Percentiles rank a stretch among this genome's conserved stretches.
Evolutionary conservation across 2,797 vertebrate species (phyloP).

Genomic region (Eulemur rubriventer): DNA sequence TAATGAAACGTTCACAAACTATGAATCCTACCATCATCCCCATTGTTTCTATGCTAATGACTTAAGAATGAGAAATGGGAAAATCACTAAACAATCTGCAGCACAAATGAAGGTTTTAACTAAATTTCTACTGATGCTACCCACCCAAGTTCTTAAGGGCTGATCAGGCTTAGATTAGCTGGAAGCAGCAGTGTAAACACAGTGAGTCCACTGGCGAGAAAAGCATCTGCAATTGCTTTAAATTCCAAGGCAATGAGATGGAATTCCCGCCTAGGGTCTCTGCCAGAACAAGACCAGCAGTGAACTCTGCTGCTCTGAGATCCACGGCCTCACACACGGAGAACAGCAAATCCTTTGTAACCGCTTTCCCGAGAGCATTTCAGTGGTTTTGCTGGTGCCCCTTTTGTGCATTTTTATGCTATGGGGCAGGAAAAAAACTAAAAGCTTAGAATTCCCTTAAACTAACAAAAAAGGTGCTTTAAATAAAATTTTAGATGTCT

Average conservation of each 20-base stretch:
- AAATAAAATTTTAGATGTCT: neutral
- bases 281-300: neutral
- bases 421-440: neutral
- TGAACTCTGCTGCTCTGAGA: neutral
- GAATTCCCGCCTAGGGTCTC: neutral
- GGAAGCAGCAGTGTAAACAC: neutral
- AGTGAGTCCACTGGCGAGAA: neutral
- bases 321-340: neutral
- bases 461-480: neutral
- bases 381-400: neutral
- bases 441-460: conserved; percentile 41
- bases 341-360: conserved; percentile 53
- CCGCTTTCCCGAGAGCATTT: neutral
- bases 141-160: neutral
- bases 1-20: neutral
- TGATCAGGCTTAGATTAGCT: neutral
- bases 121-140: neutral
- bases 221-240: conserved; percentile 61
- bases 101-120: neutral
- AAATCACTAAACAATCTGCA: neutral
- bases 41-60: neutral
- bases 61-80: neutral
- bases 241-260: conserved; percentile 69
- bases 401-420: conserved; percentile 10
- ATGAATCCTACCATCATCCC: neutral